These are phyloP conservation scores for Philonicus albiceps DNA, from an alignment of 2,888 invertebrate species.

Conservation along the genomic window DNA sequence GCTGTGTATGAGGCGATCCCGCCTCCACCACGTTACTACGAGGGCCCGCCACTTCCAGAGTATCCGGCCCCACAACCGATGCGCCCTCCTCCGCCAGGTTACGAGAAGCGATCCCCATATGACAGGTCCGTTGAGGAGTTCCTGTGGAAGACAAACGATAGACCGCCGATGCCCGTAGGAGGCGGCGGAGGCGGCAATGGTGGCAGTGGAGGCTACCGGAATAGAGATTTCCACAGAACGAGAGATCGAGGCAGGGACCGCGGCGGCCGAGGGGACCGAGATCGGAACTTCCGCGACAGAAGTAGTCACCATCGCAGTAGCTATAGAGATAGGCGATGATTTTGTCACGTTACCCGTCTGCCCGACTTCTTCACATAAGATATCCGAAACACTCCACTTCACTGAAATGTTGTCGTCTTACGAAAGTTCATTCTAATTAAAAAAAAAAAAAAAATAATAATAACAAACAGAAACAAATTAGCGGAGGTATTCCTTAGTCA, in stretches of 20 bases:
- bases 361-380: slow-evolving; percentile 29
- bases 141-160: slow-evolving; percentile 71
- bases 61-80: slow-evolving; percentile 70
- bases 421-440: slow-evolving; percentile 34
- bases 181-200: slow-evolving; percentile 51
- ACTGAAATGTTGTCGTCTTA: slow-evolving; percentile 33
- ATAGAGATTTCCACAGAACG: slow-evolving; percentile 58
- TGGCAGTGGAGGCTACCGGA: slow-evolving; percentile 54
- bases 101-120: slow-evolving; percentile 78
- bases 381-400: slow-evolving; percentile 40
- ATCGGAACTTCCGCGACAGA: slow-evolving; percentile 64
- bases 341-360: slow-evolving; percentile 46
- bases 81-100: slow-evolving; percentile 64
- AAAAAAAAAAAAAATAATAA: background rate
- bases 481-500: slow-evolving; percentile 33
- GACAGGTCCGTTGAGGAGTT: slow-evolving; percentile 91
- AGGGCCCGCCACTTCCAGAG: slow-evolving; percentile 78
- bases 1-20: slow-evolving; percentile 69
- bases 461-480: background rate
- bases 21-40: slow-evolving; percentile 85
- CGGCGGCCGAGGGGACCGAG: slow-evolving; percentile 59
- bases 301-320: slow-evolving; percentile 53
- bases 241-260: slow-evolving; percentile 58
- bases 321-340: slow-evolving; percentile 55
- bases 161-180: slow-evolving; percentile 49